Evolutionary conservation across 2,888 invertebrate genomes (phyloP), one percentile per base, ranked within the genome.

Genomic region (Phengaris arion): DNA sequence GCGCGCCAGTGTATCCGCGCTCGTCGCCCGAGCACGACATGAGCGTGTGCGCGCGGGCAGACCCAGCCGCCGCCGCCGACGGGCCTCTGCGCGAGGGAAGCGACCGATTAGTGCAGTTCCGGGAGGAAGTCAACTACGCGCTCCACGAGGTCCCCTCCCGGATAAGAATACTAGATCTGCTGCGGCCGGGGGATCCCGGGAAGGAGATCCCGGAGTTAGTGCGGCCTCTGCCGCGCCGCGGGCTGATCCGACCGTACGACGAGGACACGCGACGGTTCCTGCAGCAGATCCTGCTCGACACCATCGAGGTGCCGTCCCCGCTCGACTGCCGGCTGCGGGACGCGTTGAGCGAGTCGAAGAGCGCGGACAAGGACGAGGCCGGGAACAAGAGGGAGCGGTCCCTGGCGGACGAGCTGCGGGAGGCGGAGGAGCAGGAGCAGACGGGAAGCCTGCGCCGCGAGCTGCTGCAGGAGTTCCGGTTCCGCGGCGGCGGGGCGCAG

Each of bases 211-310:
- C 94, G 70, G 92, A 91, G 80, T 93, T 94, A 76, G 92, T 94
- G 69, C 83, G 89, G 77, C 91, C 94, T 0, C 84, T 87, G 13
- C 88, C 91, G 10, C 86, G 93, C 8, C 87, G 92, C 2, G 91
- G 90, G 7, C 85, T 91, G 22, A 81, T 86, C 35, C 84, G 89
- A 9, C 92, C 93, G 0, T 81, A 91, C 6, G 92, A 92, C 77
- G 92, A 92, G 15, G 93, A 93, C 81, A 89, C 93, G 7, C 83
- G 86, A 15, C 83, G 92, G 6, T 93, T 93, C 81, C 85, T 94
- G 0, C 91, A 93, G 75, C 83, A 90, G 74, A 88, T 90, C 2
- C 83, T 92, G 5, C 85, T 87, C 13, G 64, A 64, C 64, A 64
- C 64, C 45, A 64, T 64, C 64, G 64, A 64, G 35, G 64, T 13